These are phyloP conservation scores for Motacilla alba DNA, from an alignment of 2,113 vertebrate species.

Conservation along the genomic window DNA sequence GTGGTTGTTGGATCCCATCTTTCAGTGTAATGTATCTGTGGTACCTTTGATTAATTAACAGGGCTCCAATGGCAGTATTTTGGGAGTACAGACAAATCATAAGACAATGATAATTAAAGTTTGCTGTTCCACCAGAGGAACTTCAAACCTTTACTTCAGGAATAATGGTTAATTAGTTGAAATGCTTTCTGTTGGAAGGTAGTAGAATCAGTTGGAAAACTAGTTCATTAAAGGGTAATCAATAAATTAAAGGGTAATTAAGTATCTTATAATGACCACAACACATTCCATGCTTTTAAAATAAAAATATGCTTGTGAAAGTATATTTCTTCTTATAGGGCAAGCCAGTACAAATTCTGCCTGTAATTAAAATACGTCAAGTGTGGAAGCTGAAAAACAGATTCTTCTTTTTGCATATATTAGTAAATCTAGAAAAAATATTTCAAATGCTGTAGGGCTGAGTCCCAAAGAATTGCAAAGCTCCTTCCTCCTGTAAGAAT, in stretches of 20 bases:
- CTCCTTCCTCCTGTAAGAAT: background rate
- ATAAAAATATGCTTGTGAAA: background rate
- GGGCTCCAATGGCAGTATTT: background rate
- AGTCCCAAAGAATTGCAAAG: background rate
- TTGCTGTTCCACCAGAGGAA: background rate
- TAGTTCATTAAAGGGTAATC: background rate
- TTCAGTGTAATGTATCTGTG: background rate
- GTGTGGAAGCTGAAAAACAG: background rate
- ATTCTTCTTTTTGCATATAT: background rate
- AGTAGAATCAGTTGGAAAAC: background rate
- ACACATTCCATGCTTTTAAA: background rate
- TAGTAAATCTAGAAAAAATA: background rate
- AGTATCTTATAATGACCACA: background rate
- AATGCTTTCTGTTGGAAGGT: background rate
- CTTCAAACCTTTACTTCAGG: background rate
- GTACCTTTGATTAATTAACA: background rate
- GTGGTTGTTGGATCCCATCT: background rate
- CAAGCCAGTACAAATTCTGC: background rate
- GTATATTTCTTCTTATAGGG: background rate
- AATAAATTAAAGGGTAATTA: background rate
- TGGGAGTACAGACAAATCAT: background rate
- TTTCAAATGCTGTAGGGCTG: background rate
- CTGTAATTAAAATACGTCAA: background rate
- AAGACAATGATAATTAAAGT: constrained; percentile 9
- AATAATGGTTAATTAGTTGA: background rate